These are phyloP conservation scores for Tipula confusa DNA, from an alignment of 2,888 invertebrate genomes.

Conservation along the genomic window DNA sequence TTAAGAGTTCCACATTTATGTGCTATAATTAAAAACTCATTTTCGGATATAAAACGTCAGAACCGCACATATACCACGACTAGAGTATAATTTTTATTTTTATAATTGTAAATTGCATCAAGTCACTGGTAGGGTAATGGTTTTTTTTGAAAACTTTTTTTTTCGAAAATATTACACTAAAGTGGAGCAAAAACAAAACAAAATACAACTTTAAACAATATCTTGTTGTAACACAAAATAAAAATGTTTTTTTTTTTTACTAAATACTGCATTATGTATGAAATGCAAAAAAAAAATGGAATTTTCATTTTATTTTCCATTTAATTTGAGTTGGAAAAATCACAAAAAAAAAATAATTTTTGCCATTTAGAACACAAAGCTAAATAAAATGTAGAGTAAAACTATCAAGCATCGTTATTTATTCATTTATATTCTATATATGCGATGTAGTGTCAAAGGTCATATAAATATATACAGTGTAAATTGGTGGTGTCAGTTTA, in stretches of 20 bases:
- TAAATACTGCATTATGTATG: slow-evolving; percentile 15
- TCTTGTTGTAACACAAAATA: background rate
- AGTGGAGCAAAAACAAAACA: background rate
- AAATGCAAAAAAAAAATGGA: slow-evolving; percentile 15
- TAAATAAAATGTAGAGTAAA: background rate
- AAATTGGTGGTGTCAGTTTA: slow-evolving; percentile 8
- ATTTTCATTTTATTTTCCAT: slow-evolving; percentile 12
- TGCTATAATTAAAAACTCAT: background rate
- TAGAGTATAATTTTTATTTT: background rate
- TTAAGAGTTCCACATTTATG: background rate
- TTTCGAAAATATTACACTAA: background rate
- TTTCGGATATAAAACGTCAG: background rate
- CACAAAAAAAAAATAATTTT: background rate
- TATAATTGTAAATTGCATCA: background rate
- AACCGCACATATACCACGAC: background rate
- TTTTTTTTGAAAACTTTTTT: background rate
- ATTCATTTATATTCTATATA: background rate
- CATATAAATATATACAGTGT: no score
- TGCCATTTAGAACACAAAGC: background rate
- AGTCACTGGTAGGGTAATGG: background rate
- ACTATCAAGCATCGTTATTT: background rate
- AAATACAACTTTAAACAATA: background rate
- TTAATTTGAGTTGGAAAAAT: background rate
- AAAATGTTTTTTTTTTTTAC: no score
- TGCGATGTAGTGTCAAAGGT: background rate